Base-by-base conservation (phyloP, 1,140 invertebrate species). In the Platorchestia sp. region DNA sequence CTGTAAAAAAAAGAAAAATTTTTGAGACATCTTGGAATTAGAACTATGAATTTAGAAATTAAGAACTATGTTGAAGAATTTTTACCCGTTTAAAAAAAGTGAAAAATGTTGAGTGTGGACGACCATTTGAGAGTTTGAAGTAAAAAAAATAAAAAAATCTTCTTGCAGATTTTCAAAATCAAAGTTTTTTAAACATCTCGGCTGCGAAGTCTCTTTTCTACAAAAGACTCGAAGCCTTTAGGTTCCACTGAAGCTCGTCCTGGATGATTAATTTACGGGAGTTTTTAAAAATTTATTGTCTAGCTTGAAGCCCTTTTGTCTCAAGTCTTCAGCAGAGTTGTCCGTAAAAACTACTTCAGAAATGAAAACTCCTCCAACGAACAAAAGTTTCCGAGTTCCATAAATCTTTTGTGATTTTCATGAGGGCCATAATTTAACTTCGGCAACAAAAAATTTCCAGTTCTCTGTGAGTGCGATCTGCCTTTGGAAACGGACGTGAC, bases 351-450 rank as follows among this genome's bases (percentile, higher is more conserved):
- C 59, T 10, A 75, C 59, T 75, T 75, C 59, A 75, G 59, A 75
- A 75, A 75, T 75, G 59, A 75, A 75, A 75, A 75, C 59, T 75
- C 59, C 36, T 75, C 59, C 59, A 36, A 75, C 59, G 59, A 75
- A 75, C 59, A 75, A 75, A 75, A 75, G 59, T 75, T 75, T 75
- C 59, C 27, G 59, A 75, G 59, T 75, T 75, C 59, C 59, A 75
- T 75, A 75, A 75, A 75, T 75, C 59, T 75, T 75, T 75, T 75
- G 14, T 75, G 59, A 75, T 75, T 75, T 75, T 75, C 59, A 75
- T 75, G 59, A 75, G 59, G 59, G 59, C 59, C 59, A 75, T 75
- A 75, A 75, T 75, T 75, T 75, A 75, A 75, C 59, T 75, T 75
- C 59, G 59, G 10, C 59, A 22, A 75, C 59, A 75, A 75, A 75